Conservation (phyloP, 2,797 vertebrate genomes). For the Lutjanus argentimaculatus region DNA sequence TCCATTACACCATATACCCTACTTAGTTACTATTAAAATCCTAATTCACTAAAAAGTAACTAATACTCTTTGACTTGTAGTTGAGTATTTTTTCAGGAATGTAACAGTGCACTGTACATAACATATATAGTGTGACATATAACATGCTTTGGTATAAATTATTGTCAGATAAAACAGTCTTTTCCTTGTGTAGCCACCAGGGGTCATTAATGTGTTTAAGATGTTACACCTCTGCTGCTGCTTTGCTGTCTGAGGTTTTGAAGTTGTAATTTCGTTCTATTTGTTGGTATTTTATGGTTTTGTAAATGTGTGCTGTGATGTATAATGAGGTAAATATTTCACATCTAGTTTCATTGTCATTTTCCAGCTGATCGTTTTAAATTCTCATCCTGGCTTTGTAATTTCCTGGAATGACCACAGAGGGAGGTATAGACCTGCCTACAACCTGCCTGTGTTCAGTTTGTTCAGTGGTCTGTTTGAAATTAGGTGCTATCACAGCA, state of each 20-base stretch:
- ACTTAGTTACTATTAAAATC: no score
- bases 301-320: conserved; percentile 1
- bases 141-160: no score
- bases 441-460: not conserved
- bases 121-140: no score
- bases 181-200: conserved; percentile 21
- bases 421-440: conserved; percentile 39
- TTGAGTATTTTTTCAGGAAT: no score
- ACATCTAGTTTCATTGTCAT: not conserved
- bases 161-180: no score
- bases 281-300: not conserved
- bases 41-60: no score
- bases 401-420: conserved; percentile 33
- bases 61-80: no score
- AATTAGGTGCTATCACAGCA: conserved; percentile 44
- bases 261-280: not conserved
- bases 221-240: not conserved
- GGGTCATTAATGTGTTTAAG: conserved; percentile 12
- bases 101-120: no score
- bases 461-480: conserved; percentile 36
- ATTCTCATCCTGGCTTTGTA: not conserved
- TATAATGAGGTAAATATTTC: not conserved
- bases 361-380: not conserved
- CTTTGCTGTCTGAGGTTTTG: conserved; percentile 4
- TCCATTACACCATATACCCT: no score